Conservation (phyloP, 2,113 vertebrate genomes). For the Dendrocopos noguchii region DNA sequence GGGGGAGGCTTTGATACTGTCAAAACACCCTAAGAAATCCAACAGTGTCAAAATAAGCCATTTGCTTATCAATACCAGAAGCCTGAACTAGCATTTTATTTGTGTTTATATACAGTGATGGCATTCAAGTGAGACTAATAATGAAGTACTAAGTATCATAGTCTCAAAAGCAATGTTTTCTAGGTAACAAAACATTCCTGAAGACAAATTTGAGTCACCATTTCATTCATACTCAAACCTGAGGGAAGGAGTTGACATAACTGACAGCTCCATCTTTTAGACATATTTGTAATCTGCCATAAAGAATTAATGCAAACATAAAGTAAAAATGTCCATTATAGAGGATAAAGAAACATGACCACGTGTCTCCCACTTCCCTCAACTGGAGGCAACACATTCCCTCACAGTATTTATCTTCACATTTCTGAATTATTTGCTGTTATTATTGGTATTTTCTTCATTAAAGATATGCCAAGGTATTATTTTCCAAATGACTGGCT, state of each 20-base stretch:
- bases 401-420: background rate
- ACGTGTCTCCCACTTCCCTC: background rate
- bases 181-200: background rate
- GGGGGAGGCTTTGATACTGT: background rate
- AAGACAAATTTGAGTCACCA: background rate
- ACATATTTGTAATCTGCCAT: slow-evolving; percentile 29
- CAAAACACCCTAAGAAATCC: background rate
- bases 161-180: background rate
- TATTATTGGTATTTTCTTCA: background rate
- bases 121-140: background rate
- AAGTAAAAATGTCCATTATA: slow-evolving; percentile 10
- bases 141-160: background rate
- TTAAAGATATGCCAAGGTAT: background rate
- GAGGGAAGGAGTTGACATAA: background rate
- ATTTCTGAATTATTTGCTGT: background rate
- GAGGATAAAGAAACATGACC: background rate
- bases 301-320: slow-evolving; percentile 38
- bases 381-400: background rate
- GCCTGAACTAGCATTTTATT: background rate
- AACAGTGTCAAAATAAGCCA: background rate
- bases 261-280: slow-evolving; percentile 9
- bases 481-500: slow-evolving; percentile 26
- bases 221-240: slow-evolving; percentile 24
- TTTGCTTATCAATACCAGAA: background rate
- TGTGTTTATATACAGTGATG: background rate